Base-by-base conservation (phyloP, 2,888 invertebrate species). In the Epinotia nisella region DNA sequence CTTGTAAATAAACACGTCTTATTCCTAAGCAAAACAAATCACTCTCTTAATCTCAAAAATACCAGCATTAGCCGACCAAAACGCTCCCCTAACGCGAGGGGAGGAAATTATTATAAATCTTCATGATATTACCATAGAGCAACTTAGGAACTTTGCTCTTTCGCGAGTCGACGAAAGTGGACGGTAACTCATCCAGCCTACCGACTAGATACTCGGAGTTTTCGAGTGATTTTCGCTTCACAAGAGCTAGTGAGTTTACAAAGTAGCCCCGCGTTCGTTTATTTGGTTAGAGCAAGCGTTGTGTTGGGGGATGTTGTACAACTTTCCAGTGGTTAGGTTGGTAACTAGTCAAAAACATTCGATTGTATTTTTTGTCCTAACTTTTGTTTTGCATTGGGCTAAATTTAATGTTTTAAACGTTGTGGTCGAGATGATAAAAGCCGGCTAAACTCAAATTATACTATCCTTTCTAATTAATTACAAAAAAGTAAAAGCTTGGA, bases 101-200 rank as follows among this genome's bases (percentile, higher is more conserved):
- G 85, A 83, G 79, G 85, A 87, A 91, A 92, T 92, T 90, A 93
- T 92, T 93, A 92, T 93, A 93, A 92, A 93, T 93, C 93, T 92
- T 89, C 89, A 90, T 89, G 87, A 89, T 90, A 93, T 93, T 92
- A 89, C 90, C 92, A 92, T 93, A 89, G 88, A 89, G 86, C 85
- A 89, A 91, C 85, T 91, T 88, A 85, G 86, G 86, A 91, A 91
- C 90, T 92, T 92, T 88, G 90, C 91, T 90, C 90, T 90, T 85
- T 83, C 83, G 83, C 84, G 86, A 86, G 88, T 89, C 87, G 83
- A 87, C 85, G 89, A 91, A 92, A 92, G 93, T 93, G 92, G 91
- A 87, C 83, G 84, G 90, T 93, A 90, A 90, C 87, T 92, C 92
- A 91, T 88, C 85, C 83, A 78, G 82, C 83, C 85, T 85, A 84